phyloP scores from a whole-genome alignment of 2,888 invertebrate genomes.

The Athalia cordata region DNA sequence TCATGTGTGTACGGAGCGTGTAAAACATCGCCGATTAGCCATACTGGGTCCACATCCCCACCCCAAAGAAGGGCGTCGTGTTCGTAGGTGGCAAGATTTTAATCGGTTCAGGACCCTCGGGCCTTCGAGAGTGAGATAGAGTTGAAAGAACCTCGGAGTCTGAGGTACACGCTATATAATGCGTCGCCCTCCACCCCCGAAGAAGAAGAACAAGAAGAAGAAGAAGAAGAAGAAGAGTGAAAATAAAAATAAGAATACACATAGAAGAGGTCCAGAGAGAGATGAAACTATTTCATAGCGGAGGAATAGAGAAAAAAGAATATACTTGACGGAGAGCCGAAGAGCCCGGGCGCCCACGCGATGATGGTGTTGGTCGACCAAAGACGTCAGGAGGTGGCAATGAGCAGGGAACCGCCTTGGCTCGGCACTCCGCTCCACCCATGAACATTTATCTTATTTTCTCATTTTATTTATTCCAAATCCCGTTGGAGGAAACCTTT shows the following conservation, averaged over 20 bases:
- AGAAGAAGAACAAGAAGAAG: slow-evolving; percentile 6
- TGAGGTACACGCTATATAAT: too few species aligned
- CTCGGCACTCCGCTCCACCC: slow-evolving; percentile 65
- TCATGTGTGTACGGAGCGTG: slow-evolving; percentile 49
- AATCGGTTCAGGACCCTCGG: slow-evolving; percentile 47
- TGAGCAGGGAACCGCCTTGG: slow-evolving; percentile 69
- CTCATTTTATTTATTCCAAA: slow-evolving; percentile 69
- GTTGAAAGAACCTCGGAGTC: background rate
- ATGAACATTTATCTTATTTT: slow-evolving; percentile 61
- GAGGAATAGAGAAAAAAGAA: slow-evolving; percentile 34
- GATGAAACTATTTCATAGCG: background rate
- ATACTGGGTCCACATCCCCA: slow-evolving; percentile 44
- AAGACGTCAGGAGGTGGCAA: slow-evolving; percentile 67
- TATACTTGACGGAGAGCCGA: background rate
- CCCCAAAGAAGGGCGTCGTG: slow-evolving; percentile 41
- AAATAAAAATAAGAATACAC: background rate
- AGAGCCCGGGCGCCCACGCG: slow-evolving; percentile 31
- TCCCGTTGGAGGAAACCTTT: slow-evolving; percentile 64
- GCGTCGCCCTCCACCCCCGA: slow-evolving; percentile 21
- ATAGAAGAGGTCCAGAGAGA: background rate
- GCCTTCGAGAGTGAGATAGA: slow-evolving; percentile 14
- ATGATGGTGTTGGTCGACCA: slow-evolving; percentile 38
- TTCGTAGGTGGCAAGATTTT: slow-evolving; percentile 52
- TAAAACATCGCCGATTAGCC: slow-evolving; percentile 59
- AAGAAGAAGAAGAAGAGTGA: slow-evolving; percentile 3